Evolutionary conservation across 2,113 vertebrate genomes (phyloP).

Genomic region (Python bivittatus): DNA sequence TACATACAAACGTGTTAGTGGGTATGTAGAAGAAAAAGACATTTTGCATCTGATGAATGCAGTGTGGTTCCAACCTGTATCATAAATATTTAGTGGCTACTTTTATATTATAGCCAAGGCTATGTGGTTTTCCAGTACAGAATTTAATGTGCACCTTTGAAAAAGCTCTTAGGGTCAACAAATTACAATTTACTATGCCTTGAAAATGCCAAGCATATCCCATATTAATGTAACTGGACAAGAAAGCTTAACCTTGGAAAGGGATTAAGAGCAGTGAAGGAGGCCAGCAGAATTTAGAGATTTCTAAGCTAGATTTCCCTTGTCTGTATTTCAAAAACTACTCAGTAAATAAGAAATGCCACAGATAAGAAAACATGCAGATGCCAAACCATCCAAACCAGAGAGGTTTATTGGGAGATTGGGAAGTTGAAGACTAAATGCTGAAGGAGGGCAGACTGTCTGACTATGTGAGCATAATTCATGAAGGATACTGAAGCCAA

Average conservation of each 20-base stretch:
- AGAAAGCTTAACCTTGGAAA: background rate
- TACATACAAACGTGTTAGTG: background rate
- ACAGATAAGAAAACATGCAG: background rate
- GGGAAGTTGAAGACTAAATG: background rate
- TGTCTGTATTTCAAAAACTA: background rate
- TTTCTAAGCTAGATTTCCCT: background rate
- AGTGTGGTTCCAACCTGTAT: background rate
- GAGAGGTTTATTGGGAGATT: background rate
- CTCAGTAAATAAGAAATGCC: background rate
- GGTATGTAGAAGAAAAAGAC: background rate
- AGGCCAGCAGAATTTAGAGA: background rate
- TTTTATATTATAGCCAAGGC: background rate
- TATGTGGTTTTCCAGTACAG: background rate
- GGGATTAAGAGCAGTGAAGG: background rate
- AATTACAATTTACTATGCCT: background rate
- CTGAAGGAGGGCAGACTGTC: background rate
- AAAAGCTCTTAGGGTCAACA: background rate
- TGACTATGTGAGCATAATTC: background rate
- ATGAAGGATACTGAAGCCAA: background rate
- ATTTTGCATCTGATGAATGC: background rate
- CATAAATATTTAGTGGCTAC: background rate
- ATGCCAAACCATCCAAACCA: background rate
- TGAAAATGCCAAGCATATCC: background rate
- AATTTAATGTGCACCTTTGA: background rate
- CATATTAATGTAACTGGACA: background rate